These are phyloP conservation scores for Porites evermanni DNA, from an alignment of 92 coral and sea anemone species.

Conservation along the genomic window DNA sequence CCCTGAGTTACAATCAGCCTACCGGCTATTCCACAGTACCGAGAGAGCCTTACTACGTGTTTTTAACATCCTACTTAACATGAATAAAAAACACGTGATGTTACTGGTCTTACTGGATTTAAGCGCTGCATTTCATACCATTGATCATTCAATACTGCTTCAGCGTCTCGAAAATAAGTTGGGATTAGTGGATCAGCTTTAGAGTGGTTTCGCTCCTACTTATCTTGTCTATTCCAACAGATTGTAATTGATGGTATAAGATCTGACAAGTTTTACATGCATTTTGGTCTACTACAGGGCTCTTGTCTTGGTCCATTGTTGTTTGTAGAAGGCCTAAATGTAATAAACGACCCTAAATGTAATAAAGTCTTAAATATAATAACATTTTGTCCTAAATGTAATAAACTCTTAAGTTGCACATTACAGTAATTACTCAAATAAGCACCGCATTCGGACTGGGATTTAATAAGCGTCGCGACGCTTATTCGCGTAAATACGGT, in stretches of 20 bases:
- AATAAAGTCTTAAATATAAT: too few relatives aligned
- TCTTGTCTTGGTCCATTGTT: too few relatives aligned
- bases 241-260: conserved; percentile 1
- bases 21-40: too few relatives aligned
- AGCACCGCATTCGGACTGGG: too few relatives aligned
- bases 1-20: conserved; percentile 1
- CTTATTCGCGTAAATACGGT: too few relatives aligned
- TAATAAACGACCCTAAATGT: too few relatives aligned
- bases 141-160: background rate
- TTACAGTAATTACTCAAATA: too few relatives aligned
- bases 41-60: too few relatives aligned
- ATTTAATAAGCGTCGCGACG: too few relatives aligned
- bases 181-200: conserved; percentile 19
- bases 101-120: background rate
- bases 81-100: background rate
- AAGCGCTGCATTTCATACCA: background rate
- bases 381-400: too few relatives aligned
- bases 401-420: too few relatives aligned
- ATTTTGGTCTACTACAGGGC: background rate
- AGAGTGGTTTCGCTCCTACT: conserved; percentile 7
- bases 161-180: background rate
- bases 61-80: too few relatives aligned
- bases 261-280: conserved; percentile 1
- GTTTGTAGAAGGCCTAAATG: background rate
- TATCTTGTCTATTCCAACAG: conserved; percentile 27